Percentiles rank a stretch among this genome's conserved stretches.
phyloP scores from a whole-genome alignment of 53 echinoderm and acorn worm genomes.

The Luidia sarsii region DNA sequence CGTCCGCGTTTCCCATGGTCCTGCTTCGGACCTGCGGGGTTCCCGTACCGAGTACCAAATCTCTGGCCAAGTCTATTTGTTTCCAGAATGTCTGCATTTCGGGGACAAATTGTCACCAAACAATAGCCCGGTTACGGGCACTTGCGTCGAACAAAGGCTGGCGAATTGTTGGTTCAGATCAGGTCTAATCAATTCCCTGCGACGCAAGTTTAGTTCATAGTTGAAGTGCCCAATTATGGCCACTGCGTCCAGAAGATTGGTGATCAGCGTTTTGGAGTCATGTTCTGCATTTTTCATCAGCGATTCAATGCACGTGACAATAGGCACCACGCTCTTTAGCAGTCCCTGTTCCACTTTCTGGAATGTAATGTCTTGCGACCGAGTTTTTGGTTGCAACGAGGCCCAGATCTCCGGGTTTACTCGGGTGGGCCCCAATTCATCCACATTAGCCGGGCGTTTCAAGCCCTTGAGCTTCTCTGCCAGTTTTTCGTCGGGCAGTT shows the following conservation, averaged over 20 bases:
- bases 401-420: constrained; percentile 1
- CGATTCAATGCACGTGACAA: neutral
- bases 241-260: neutral
- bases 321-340: constrained; percentile 8
- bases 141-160: neutral
- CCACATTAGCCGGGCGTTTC: neutral
- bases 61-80: constrained; percentile 1
- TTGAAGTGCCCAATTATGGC: neutral
- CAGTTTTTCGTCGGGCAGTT: neutral
- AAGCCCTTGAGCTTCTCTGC: neutral
- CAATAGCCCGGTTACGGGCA: neutral
- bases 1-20: no score
- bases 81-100: constrained; percentile 9
- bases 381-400: constrained; percentile 4
- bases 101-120: neutral
- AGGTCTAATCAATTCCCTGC: neutral
- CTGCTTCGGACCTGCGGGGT: no score
- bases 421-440: neutral
- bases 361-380: constrained; percentile 3
- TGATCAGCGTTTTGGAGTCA: neutral
- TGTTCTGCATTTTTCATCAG: neutral
- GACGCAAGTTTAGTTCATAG: neutral
- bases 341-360: neutral
- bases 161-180: neutral
- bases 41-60: no score